Evolutionary conservation across 2,797 vertebrate genomes (phyloP), one percentile per base, ranked within the genome.

Genomic region (Philypnodon macrostomus): DNA sequence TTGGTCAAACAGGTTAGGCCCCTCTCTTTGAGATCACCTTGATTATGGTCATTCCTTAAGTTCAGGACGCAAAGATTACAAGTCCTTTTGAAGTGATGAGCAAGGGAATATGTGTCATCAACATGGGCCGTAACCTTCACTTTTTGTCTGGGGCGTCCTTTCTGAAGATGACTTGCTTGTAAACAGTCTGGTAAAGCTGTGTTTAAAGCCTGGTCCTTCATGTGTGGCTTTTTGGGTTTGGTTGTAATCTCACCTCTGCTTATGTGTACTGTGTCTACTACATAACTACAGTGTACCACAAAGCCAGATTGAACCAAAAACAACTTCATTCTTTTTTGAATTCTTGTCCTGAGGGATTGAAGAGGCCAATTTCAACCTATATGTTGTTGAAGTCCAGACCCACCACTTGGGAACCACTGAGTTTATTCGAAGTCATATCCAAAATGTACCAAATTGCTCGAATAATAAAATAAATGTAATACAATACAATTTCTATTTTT

Each of bases 41-140:
- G 81, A 80, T 85, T 75, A 74, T 45, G 46, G 53, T 54, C 74
- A 85, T 84, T 68, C 70, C 65, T 35, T 10, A 49, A 58, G 50
- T 59, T 61, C 38, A 45, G 50, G 44, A 37, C 53, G 73, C 58
- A 72, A 38, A 41, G 42, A 68, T 47, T 55, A 61, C 38, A 35
- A 58, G 56, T 35, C 19, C 15, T 24, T 47, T 34, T 11, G 14
- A 17, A 17, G 41, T 47, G 40, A 33, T 33, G 36, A 53, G 18
- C 33, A 12, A 39, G 8, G 27, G 64, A n/a, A n/a, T n/a, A 48
- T 34, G 35, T 29, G 16, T 56, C 37, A 55, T 62, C 53, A 21
- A 7, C 32, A 33, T 7, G 40, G 32, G 49, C 41, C 9, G 1
- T 56, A 57, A 75, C 18, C 35, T 54, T 65, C 59, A 53, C 49